These are phyloP conservation scores for Sebastes goodei DNA, from an alignment of 2,797 vertebrate species.

Conservation along the genomic window DNA sequence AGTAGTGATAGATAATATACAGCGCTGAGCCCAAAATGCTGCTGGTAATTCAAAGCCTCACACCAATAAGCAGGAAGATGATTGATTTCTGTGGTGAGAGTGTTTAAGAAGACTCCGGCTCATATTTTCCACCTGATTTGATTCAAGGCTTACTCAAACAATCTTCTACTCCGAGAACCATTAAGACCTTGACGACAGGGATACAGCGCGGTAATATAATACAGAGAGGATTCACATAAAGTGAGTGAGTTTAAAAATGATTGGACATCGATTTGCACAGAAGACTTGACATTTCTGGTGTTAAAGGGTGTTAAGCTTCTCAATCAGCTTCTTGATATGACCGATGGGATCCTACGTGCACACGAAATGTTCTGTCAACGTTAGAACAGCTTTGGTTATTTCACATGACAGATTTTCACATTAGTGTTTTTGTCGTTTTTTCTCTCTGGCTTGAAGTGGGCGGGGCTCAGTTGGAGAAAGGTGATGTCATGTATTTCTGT, in stretches of 20 bases:
- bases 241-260: not conserved
- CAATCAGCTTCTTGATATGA: not conserved
- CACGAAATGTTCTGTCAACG: not conserved
- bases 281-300: not conserved
- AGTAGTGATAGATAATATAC: not conserved
- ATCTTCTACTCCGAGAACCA: not conserved
- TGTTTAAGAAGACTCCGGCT: not conserved
- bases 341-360: not conserved
- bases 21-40: not conserved
- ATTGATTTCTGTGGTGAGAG: conserved; percentile 14
- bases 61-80: not conserved
- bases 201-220: not conserved
- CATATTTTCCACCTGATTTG: conserved; percentile 17
- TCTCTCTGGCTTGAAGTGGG: not conserved
- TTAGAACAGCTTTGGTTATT: not conserved
- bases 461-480: not conserved
- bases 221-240: not conserved
- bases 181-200: not conserved
- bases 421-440: not conserved
- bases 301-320: not conserved
- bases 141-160: conserved; percentile 28
- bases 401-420: not conserved
- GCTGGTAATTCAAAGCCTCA: not conserved
- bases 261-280: not conserved
- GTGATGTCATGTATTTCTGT: not conserved